Evolutionary conservation across 1,140 invertebrate genomes (phyloP).

Genomic region (Diuraphis noxia): DNA sequence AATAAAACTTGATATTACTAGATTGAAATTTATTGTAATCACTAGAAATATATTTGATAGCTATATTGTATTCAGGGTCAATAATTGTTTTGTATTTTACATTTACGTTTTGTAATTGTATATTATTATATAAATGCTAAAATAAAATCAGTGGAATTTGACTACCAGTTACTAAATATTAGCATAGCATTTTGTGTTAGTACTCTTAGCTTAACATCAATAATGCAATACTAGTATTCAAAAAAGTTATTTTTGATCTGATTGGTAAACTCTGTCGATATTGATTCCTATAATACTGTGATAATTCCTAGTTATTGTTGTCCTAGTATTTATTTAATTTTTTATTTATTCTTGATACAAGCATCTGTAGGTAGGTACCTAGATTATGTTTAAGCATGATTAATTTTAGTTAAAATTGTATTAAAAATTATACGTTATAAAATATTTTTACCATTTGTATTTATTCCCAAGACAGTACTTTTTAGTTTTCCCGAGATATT

Average conservation of each 20-base stretch:
- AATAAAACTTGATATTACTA: not conserved
- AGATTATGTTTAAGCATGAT: not conserved
- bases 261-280: not conserved
- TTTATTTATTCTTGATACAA: too few relatives aligned
- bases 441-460: not conserved
- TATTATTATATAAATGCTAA: not conserved
- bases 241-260: too few relatives aligned
- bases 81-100: not conserved
- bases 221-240: too few relatives aligned
- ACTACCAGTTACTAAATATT: not conserved
- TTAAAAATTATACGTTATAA: not conserved
- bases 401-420: not conserved
- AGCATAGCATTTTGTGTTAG: not conserved
- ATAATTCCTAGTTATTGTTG: not conserved
- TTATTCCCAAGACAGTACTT: not conserved
- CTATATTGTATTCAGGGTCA: not conserved
- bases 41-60: not conserved
- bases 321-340: not conserved
- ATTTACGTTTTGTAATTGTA: not conserved
- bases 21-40: not conserved
- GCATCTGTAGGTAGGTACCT: not conserved
- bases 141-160: not conserved
- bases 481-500: not conserved
- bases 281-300: not conserved
- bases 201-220: too few relatives aligned